Conservation (phyloP, 2,888 invertebrate genomes). For the Melangyna quadrimaculata region DNA sequence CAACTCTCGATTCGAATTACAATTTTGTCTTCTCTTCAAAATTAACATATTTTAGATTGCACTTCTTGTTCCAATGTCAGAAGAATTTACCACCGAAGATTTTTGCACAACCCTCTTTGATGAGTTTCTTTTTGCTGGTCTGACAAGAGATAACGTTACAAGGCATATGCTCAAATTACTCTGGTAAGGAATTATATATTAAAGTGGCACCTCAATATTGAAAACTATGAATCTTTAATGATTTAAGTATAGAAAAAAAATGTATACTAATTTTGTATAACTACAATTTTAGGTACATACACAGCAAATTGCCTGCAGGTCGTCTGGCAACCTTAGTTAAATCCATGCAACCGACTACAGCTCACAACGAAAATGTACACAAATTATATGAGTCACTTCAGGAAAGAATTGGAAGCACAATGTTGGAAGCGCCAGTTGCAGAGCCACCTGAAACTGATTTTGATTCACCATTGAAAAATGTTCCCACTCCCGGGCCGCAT, state of each 20-base stretch:
- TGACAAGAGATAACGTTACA: conserved; percentile 94
- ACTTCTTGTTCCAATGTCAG: conserved; percentile 91
- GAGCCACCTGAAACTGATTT: conserved; percentile 87
- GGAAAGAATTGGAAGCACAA: conserved; percentile 88
- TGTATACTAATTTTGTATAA: neutral
- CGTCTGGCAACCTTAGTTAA: conserved; percentile 89
- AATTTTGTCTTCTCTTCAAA: neutral
- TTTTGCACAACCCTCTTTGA: conserved; percentile 97
- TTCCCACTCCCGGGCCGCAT: conserved; percentile 89
- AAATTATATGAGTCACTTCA: conserved; percentile 88
- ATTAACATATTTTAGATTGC: conserved; percentile 81
- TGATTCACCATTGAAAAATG: conserved; percentile 92
- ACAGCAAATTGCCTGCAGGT: conserved; percentile 89
- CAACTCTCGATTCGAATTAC: too few relatives aligned
- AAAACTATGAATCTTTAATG: too few relatives aligned
- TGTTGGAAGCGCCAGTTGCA: conserved; percentile 85
- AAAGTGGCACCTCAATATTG: too few relatives aligned
- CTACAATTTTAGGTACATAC: conserved; percentile 87
- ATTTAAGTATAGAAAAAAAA: neutral
- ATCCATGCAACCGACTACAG: conserved; percentile 83
- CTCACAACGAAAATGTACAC: conserved; percentile 93
- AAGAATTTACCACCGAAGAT: conserved; percentile 96
- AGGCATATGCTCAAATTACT: conserved; percentile 94
- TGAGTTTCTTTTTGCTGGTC: conserved; percentile 95
- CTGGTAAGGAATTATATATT: conserved; percentile 87